Evolutionary conservation across 2,797 vertebrate species (phyloP).

Genomic region (Perodicticus potto): DNA sequence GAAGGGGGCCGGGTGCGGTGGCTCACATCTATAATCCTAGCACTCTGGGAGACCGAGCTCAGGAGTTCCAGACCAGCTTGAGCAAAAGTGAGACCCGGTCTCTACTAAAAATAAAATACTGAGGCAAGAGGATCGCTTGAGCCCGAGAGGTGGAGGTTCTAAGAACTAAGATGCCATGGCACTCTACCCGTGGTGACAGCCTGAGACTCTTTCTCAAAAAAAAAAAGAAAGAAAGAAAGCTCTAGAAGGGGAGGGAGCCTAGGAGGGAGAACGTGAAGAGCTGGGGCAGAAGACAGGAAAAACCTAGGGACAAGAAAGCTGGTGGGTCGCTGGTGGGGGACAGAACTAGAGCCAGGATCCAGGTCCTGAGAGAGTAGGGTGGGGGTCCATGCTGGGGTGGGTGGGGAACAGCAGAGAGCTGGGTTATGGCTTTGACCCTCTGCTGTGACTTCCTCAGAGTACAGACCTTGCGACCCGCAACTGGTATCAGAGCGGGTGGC

Average conservation of each 20-base stretch:
- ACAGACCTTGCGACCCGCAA: conserved; percentile 95
- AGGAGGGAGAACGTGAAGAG: background rate
- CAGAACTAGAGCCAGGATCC: background rate
- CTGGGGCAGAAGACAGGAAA: background rate
- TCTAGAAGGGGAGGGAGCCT: background rate
- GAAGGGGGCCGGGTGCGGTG: background rate
- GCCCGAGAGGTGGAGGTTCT: too few relatives aligned
- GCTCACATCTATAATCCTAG: too few relatives aligned
- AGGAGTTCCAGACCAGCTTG: too few relatives aligned
- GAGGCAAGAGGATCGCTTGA: too few relatives aligned
- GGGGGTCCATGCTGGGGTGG: rapidly evolving
- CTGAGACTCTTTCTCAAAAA: too few relatives aligned
- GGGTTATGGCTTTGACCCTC: background rate
- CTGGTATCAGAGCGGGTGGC: conserved; percentile 92
- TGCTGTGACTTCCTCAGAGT: conserved; percentile 86
- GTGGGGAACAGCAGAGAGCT: rapidly evolving
- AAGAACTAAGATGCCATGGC: too few relatives aligned
- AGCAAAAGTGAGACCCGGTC: too few relatives aligned
- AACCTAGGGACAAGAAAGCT: background rate
- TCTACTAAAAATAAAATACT: too few relatives aligned
- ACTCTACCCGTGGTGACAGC: too few relatives aligned
- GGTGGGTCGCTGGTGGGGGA: background rate
- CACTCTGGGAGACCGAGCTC: too few relatives aligned
- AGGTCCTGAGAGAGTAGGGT: too few relatives aligned
- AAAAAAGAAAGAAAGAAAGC: too few relatives aligned